Evolutionary conservation across 2,797 vertebrate genomes (phyloP).

Genomic region (Caiman crocodilus): DNA sequence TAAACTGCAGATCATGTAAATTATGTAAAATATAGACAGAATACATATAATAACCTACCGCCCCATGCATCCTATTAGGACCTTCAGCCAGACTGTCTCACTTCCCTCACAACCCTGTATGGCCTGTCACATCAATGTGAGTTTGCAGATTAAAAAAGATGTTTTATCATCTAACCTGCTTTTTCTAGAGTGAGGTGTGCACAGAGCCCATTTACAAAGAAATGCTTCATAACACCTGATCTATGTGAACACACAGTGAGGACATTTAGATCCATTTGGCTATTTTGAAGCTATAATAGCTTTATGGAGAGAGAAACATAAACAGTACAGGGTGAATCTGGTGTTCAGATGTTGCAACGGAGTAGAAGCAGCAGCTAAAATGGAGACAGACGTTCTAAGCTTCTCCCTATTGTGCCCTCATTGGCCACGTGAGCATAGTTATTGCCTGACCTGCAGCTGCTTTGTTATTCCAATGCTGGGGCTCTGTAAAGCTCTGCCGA

Average conservation of each 20-base stretch:
- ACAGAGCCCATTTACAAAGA: neutral
- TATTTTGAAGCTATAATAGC: neutral
- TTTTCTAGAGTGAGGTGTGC: neutral
- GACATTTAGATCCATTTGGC: neutral
- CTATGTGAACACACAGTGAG: neutral
- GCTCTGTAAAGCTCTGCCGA: fast-evolving
- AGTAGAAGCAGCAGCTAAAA: neutral
- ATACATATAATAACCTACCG: neutral
- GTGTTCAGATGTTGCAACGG: neutral
- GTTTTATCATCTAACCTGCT: neutral
- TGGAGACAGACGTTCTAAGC: fast-evolving
- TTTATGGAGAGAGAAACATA: conserved; percentile 6
- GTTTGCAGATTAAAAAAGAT: neutral
- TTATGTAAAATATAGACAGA: neutral
- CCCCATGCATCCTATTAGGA: neutral
- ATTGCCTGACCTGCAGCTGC: neutral
- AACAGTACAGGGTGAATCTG: neutral
- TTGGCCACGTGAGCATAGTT: neutral
- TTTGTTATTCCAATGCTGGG: neutral
- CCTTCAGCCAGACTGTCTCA: neutral
- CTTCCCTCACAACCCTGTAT: neutral
- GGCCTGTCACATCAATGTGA: neutral
- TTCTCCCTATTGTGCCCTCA: neutral
- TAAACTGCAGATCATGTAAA: neutral
- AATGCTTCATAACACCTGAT: neutral